These are phyloP conservation scores for Euspilapteryx auroguttella DNA, from an alignment of 2,888 invertebrate genomes.

Conservation along the genomic window DNA sequence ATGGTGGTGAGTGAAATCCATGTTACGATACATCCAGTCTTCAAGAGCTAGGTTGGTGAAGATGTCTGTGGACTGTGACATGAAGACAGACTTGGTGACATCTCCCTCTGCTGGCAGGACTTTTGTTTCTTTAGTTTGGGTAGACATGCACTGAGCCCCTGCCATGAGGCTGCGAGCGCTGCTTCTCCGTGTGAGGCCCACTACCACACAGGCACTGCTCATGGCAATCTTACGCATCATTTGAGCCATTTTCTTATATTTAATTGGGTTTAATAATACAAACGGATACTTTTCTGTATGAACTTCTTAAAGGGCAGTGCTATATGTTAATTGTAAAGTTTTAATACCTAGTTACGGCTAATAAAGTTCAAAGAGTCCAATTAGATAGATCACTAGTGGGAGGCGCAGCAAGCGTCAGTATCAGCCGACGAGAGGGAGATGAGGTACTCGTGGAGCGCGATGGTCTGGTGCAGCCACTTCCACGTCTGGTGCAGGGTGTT, in stretches of 20 bases:
- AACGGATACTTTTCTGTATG: constrained; percentile 56
- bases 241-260: constrained; percentile 41
- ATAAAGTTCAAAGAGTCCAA: constrained; percentile 19
- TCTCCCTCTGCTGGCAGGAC: constrained; percentile 38
- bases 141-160: constrained; percentile 18
- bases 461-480: constrained; percentile 94
- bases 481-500: constrained; percentile 89
- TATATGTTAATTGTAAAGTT: neutral
- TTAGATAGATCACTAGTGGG: constrained; percentile 18
- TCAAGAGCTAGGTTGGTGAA: constrained; percentile 93
- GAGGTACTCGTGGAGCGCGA: constrained; percentile 84
- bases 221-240: constrained; percentile 42
- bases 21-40: constrained; percentile 92
- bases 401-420: constrained; percentile 55
- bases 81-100: constrained; percentile 83
- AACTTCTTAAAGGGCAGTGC: constrained; percentile 12
- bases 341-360: neutral
- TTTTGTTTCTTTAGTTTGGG: constrained; percentile 21
- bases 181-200: constrained; percentile 36
- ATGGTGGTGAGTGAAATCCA: constrained; percentile 80
- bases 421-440: constrained; percentile 78
- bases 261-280: constrained; percentile 11
- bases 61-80: constrained; percentile 90
- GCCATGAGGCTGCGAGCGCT: constrained; percentile 30
- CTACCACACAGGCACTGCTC: constrained; percentile 33